Evolutionary conservation across 2,797 vertebrate genomes (phyloP).

Genomic region (Anguilla megastoma): DNA sequence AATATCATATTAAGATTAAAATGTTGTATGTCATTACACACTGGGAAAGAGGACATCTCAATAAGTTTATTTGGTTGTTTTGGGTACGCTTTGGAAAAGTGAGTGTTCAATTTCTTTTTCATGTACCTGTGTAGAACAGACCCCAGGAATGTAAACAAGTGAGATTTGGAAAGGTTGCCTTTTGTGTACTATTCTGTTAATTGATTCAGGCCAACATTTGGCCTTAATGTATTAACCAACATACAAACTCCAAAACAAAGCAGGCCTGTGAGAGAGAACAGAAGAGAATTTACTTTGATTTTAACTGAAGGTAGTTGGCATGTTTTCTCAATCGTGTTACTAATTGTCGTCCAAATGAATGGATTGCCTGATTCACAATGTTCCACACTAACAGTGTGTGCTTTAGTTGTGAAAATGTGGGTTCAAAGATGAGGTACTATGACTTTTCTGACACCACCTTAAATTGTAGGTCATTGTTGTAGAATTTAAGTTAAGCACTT

Average conservation of each 20-base stretch:
- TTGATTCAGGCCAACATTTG: conserved; percentile 3
- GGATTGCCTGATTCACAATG: neutral
- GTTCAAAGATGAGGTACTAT: neutral
- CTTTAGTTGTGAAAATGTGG: neutral
- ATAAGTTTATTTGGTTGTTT: conserved; percentile 1
- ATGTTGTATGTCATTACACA: neutral
- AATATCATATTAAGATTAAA: neutral
- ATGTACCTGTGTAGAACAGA: neutral
- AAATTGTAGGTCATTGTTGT: conserved; percentile 7
- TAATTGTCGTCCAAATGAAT: neutral
- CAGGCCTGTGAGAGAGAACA: conserved; percentile 2
- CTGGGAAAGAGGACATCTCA: neutral
- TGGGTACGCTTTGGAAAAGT: neutral
- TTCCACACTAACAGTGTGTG: neutral
- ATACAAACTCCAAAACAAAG: conserved; percentile 7
- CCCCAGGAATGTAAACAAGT: neutral
- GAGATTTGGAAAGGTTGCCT: neutral
- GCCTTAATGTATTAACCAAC: conserved; percentile 6
- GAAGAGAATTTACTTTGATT: neutral
- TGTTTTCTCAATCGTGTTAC: neutral
- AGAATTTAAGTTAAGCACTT: neutral
- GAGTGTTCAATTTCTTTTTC: neutral
- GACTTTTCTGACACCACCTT: neutral
- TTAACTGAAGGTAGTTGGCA: neutral
- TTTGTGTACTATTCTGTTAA: neutral